These are phyloP conservation scores for Agriotes lineatus DNA, from an alignment of 2,888 invertebrate species.

Conservation along the genomic window DNA sequence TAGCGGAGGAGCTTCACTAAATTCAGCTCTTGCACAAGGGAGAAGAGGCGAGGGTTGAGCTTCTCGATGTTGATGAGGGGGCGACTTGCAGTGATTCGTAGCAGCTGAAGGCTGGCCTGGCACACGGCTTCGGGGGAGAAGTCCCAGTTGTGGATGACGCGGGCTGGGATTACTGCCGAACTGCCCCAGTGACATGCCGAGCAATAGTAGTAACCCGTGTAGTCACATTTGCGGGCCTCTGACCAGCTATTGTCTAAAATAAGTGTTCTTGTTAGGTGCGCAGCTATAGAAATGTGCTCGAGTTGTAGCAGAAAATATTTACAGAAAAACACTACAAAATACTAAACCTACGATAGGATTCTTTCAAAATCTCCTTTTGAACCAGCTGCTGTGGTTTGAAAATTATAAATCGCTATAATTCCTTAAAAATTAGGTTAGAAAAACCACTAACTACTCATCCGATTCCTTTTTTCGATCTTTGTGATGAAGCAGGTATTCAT, in stretches of 20 bases:
- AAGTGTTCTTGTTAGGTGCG: too few relatives aligned
- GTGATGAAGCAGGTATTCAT: too few relatives aligned
- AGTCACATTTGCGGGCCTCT: slow-evolving; percentile 90
- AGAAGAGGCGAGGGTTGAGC: slow-evolving; percentile 87
- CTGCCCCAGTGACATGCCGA: slow-evolving; percentile 94
- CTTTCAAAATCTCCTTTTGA: too few relatives aligned
- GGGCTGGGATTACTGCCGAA: slow-evolving; percentile 83
- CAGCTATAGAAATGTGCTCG: too few relatives aligned
- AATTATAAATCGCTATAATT: too few relatives aligned
- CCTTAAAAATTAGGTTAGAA: too few relatives aligned
- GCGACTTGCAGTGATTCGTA: slow-evolving; percentile 80
- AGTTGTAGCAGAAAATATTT: too few relatives aligned
- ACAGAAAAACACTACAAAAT: too few relatives aligned
- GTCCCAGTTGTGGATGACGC: slow-evolving; percentile 96
- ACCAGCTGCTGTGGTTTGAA: too few relatives aligned
- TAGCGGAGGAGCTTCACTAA: slow-evolving; percentile 84
- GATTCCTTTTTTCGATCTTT: too few relatives aligned
- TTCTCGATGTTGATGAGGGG: slow-evolving; percentile 85
- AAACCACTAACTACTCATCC: too few relatives aligned
- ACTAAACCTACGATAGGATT: too few relatives aligned
- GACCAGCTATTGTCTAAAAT: slow-evolving; percentile 76
- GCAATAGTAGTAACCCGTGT: slow-evolving; percentile 93
- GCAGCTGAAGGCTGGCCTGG: slow-evolving; percentile 87
- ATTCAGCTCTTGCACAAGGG: slow-evolving; percentile 89
- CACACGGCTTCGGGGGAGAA: slow-evolving; percentile 85